phyloP scores from a whole-genome alignment of 2,797 vertebrate genomes.

The Cyprinella venusta region DNA sequence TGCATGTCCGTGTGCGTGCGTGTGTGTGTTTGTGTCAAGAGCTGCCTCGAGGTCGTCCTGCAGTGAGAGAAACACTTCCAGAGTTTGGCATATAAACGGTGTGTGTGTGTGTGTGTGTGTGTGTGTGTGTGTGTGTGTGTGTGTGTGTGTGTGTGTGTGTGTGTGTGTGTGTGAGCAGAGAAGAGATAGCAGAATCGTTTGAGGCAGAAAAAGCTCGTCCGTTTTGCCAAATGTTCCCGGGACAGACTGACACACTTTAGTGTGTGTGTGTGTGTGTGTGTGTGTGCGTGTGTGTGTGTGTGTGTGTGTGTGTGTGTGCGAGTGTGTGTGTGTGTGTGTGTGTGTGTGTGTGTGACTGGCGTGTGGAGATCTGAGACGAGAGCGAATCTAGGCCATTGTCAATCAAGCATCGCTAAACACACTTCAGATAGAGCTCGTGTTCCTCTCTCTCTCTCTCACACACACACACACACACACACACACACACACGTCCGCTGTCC shows the following conservation, averaged over 20 bases:
- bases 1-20: no score
- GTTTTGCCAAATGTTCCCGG: constrained; percentile 75
- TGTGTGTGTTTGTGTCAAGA: background rate
- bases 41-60: constrained; percentile 14
- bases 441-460: no score
- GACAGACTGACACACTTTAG: constrained; percentile 76
- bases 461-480: no score
- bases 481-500: constrained; percentile 61
- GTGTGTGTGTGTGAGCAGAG: background rate
- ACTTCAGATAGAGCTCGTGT: constrained; percentile 79
- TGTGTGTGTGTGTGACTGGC: constrained; percentile 12
- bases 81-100: background rate
- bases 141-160: background rate
- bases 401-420: constrained; percentile 73
- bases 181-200: constrained; percentile 56
- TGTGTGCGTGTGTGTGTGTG: no score
- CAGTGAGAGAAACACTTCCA: background rate
- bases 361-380: constrained; percentile 66
- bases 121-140: background rate
- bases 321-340: no score
- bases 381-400: constrained; percentile 77
- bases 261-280: constrained; percentile 26
- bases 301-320: constrained; percentile 39
- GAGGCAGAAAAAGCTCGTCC: constrained; percentile 60
- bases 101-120: background rate